These are phyloP conservation scores for Trachelus troglodyta DNA, from an alignment of 2,888 invertebrate genomes.

Conservation along the genomic window DNA sequence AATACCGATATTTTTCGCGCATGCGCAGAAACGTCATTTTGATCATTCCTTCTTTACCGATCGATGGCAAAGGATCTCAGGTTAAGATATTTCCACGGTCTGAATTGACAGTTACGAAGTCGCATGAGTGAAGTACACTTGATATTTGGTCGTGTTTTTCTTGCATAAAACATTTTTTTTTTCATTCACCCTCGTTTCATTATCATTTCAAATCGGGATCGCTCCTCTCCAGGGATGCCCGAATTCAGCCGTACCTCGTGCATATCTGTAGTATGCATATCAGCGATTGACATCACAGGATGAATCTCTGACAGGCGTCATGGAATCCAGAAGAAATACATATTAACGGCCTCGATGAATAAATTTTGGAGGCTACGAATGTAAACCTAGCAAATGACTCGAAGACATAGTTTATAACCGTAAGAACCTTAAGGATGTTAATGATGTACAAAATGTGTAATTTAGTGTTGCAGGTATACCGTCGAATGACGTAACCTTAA, in stretches of 20 bases:
- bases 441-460: conserved; percentile 56
- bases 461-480: conserved; percentile 44
- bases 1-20: neutral
- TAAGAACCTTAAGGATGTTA: conserved; percentile 35
- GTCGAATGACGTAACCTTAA: neutral
- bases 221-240: neutral
- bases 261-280: neutral
- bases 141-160: neutral
- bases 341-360: neutral
- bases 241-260: neutral
- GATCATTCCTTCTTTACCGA: neutral
- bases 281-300: neutral
- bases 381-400: neutral
- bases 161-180: neutral
- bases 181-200: neutral
- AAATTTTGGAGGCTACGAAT: neutral
- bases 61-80: neutral
- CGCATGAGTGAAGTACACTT: neutral
- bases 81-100: neutral
- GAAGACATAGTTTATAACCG: neutral
- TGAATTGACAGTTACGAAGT: neutral
- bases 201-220: neutral
- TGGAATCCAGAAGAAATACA: neutral
- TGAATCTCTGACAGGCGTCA: neutral
- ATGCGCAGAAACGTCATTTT: neutral